These are phyloP conservation scores for Mythimna vitellina DNA, from an alignment of 2,888 invertebrate species.

Conservation along the genomic window DNA sequence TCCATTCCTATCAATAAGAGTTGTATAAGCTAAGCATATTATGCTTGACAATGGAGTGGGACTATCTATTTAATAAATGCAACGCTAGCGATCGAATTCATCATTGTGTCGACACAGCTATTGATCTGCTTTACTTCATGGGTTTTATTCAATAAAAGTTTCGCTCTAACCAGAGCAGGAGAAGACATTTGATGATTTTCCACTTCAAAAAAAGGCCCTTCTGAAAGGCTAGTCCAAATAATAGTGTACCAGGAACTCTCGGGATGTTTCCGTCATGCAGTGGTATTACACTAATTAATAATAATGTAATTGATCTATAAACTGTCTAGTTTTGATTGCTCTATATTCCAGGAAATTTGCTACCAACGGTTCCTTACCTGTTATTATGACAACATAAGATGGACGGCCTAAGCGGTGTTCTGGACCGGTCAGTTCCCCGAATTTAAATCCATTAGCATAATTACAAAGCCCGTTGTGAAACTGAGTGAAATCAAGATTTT, in stretches of 20 bases:
- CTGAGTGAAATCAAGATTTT: conserved; percentile 13
- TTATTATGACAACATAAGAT: conserved; percentile 10
- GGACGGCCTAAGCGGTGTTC: not conserved
- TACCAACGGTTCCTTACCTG: not conserved
- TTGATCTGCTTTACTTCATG: too few relatives aligned
- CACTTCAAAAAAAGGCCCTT: not conserved
- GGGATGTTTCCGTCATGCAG: not conserved
- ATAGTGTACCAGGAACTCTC: not conserved
- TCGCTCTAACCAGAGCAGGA: too few relatives aligned
- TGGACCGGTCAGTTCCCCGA: conserved; percentile 1
- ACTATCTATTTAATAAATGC: too few relatives aligned
- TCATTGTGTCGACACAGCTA: too few relatives aligned
- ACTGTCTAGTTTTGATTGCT: not conserved
- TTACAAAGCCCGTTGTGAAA: conserved; percentile 18
- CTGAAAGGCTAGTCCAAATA: not conserved
- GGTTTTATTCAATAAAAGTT: too few relatives aligned
- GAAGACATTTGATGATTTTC: too few relatives aligned
- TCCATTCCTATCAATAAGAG: not conserved
- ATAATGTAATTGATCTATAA: not conserved
- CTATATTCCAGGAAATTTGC: not conserved
- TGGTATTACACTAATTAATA: not conserved
- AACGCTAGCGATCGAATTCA: too few relatives aligned
- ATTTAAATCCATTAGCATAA: conserved; percentile 23
- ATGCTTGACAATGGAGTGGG: too few relatives aligned
- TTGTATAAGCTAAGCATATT: not conserved